These are phyloP conservation scores for Ceyx margarethae DNA, from an alignment of 2,113 vertebrate species.

Conservation along the genomic window DNA sequence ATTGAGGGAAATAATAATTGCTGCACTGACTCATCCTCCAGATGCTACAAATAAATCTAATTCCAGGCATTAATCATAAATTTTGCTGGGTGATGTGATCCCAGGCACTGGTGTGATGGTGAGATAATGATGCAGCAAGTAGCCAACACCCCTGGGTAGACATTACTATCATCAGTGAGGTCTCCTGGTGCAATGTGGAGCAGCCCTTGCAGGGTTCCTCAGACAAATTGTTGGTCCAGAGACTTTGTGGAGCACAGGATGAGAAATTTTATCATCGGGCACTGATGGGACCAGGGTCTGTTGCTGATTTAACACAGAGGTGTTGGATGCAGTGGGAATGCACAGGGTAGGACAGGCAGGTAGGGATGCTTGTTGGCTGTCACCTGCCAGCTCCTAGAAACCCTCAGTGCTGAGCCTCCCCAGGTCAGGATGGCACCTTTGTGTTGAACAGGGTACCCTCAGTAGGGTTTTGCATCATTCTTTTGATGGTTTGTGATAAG, in stretches of 20 bases:
- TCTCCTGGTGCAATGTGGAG: background rate
- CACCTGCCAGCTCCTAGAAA: background rate
- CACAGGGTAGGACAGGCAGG: background rate
- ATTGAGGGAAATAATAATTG: too few species aligned
- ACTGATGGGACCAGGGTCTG: accelerated
- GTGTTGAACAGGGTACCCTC: background rate
- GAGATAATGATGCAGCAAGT: background rate
- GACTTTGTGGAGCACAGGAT: background rate
- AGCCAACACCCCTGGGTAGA: background rate
- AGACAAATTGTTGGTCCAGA: background rate
- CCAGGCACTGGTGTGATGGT: background rate
- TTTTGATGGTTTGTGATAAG: background rate
- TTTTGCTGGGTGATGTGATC: background rate
- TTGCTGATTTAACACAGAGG: accelerated
- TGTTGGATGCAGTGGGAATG: accelerated
- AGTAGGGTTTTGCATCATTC: background rate
- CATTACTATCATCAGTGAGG: accelerated
- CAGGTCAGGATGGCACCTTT: background rate
- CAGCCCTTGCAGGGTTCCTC: background rate
- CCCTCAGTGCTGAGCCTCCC: background rate
- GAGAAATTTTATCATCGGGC: background rate
- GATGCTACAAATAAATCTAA: background rate
- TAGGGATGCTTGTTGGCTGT: background rate
- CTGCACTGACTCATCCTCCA: background rate
- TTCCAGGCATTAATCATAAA: background rate